These are phyloP conservation scores for Tethya wilhelma DNA, from an alignment of 37 sponge, comb jelly and placozoan species.

Conservation along the genomic window DNA sequence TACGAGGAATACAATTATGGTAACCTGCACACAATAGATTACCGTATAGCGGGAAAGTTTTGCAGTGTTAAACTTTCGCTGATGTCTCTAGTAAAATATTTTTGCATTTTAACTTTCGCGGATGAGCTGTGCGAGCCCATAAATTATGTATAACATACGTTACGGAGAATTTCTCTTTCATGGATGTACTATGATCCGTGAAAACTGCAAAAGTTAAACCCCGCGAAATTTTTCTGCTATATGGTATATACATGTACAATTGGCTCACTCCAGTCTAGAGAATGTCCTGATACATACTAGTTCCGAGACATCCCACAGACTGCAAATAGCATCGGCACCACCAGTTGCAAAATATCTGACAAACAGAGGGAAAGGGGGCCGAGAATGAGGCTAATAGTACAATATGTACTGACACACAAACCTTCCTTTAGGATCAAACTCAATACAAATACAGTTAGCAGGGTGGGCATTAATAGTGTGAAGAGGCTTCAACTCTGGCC, in stretches of 20 bases:
- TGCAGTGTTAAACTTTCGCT: too few species aligned
- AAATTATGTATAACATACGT: neutral
- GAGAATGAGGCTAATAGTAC: neutral
- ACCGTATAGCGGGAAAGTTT: too few species aligned
- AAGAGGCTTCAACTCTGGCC: slow-evolving; percentile 78
- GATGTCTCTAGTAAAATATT: too few species aligned
- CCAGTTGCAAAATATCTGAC: slow-evolving; percentile 97
- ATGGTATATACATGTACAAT: neutral
- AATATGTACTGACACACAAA: slow-evolving; percentile 19
- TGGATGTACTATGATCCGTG: neutral
- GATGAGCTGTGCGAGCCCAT: too few species aligned
- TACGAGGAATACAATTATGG: neutral
- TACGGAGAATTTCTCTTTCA: neutral
- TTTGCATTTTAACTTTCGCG: too few species aligned
- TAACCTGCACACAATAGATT: neutral
- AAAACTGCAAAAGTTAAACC: too few species aligned
- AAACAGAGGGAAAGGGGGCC: neutral
- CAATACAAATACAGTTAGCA: slow-evolving; percentile 97
- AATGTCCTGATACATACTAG: slow-evolving; percentile 91
- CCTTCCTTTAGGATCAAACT: slow-evolving; percentile 91
- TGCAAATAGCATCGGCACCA: slow-evolving; percentile 95
- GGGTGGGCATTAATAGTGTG: slow-evolving; percentile 95
- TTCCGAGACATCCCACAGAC: slow-evolving; percentile 92
- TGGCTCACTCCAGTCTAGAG: slow-evolving; percentile 92
- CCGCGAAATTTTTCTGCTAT: too few species aligned